Base-by-base conservation (phyloP, 2,797 vertebrate genomes). In the Danio aesculapii region DNA sequence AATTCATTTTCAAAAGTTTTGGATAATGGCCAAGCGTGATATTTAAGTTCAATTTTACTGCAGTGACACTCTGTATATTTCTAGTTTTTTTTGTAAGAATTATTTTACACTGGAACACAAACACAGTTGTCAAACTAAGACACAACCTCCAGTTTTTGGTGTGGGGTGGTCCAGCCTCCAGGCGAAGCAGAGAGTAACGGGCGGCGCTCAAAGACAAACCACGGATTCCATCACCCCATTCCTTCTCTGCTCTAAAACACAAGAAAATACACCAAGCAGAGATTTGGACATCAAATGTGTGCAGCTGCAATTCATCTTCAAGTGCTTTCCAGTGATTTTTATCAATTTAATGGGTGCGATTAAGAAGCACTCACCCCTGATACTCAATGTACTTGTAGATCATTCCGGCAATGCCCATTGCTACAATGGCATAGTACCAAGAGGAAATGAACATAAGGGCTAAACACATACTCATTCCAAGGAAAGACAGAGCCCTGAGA, bases 371-470 rank as follows among this genome's bases (percentile, higher is more conserved):
- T 87, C 92, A 99, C 98, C 98, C 98, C 88, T 99, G 97, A 86
- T 98, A 99, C 86, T 99, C 98, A 30, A 99, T 99, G 93, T 99
- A 99, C 90, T 99, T 99, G 94, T 99, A 99, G 92, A 99, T 99
- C 97, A 99, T 98, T 88, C 97, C 97, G 8, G 98, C 98, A 43
- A 99, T 99, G 43, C 95, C 93, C 96, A 99, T 99, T 77, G 98
- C 98, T 59, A 98, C 97, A 76, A 99, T 95, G 58, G 98, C 98
- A 0, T 99, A 99, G 89, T 99, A 99, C 98, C 98, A 99, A 75
- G 98, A 99, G 0, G 97, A 99, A 89, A 99, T 96, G 89, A 99
- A 99, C 98, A 99, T 99, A 66, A 99, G 94, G 8, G 97, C 97
- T 87, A 99, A 89, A 86, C 98, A 99, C 92, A 99, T 98, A 84